Base-by-base conservation (phyloP, 1,140 invertebrate species). In the Ceratoteleas bidentatus region DNA sequence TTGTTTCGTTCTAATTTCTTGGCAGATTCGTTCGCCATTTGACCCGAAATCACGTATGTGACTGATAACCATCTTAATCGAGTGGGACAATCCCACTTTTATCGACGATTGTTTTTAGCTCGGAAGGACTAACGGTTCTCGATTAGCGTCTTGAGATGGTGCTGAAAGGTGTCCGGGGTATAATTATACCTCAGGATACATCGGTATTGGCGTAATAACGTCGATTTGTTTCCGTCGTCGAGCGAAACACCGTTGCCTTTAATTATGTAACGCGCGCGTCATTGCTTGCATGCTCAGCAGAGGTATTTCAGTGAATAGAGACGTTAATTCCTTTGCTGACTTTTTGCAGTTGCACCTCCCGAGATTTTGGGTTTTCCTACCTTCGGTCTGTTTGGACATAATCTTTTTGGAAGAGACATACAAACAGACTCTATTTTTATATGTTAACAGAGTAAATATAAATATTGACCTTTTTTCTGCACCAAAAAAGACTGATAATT, bases 181-280 rank as follows among this genome's bases (percentile, higher is more conserved):
- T 11, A 40, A 40, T 40, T 40, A 16, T 50, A 50, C 6, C 49
- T 4, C 5, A 8, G 6, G 15, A 16, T 9, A 6, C 4, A 40
- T 66, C 49, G 36, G 15, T 10, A 36, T 57, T 16, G 62, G 49
- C 49, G 40, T 53, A 52, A 64, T 64, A 64, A 64, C 47, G 61
- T 32, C 43, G 45, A 40, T 47, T 11, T 13, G 36, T 66, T 75
- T 65, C 66, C 76, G 68, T 32, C 6, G 52, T 57, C 38, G 9
- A 49, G 24, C 11, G 38, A 62, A 64, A 64, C 13, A 6, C 56
- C 34, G 52, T 56, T 68, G 56, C n/a, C 49, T 61, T 40, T 56
- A 56, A 76, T 76, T 76, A 70, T 40, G n/a, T 77, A 64, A 77
- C 57, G 15, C 50, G 34, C 60, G 50, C 58, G 43, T 70, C 65